Evolutionary conservation across 2,888 invertebrate genomes (phyloP), one percentile per base, ranked within the genome.

Genomic region (Trypoxylon attenuatum): DNA sequence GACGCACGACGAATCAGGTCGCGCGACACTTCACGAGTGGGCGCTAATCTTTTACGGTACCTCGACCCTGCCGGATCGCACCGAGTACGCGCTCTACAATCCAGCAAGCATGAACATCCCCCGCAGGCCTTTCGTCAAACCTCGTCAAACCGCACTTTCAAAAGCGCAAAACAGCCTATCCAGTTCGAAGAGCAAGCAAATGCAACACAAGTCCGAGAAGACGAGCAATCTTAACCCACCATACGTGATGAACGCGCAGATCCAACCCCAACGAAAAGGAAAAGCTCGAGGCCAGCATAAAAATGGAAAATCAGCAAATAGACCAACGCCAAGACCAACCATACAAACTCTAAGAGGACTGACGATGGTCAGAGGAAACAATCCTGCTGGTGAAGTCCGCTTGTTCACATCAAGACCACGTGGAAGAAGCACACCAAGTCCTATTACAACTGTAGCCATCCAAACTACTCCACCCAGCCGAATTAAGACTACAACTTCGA

Each of bases 31-130:
- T 80, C 94, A 95, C 89, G 95, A 95, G 87, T 98, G 97, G 98
- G 94, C 96, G 67, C 90, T 98, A 86, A 93, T 96, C 84, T 91
- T 97, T 86, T 96, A 97, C 87, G 98, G 98, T 79, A 97, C 97
- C 61, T 92, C 90, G 66, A 89, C 88, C 52, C 81, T 88, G 70
- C 89, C 89, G 3, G 85, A 86, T 49, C 85, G 87, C 27, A 81
- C 82, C 5, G 82, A 85, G 22, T 83, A 83, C 69, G 77, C 83
- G 18, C 69, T 84, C 33, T 83, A 83, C 71, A 81, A 78, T 62
- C 82, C 82, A 0, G 78, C 82, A 2, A 79, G 82, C 16, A 74
- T 77, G 58, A 79, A 63, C 57, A 71, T 77, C 1, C 77, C 83
- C 0, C 71, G 82, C 33, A 79, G 79, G 21, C 82, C 84, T 10